These are phyloP conservation scores for Pterostichus madidus DNA, from an alignment of 2,888 invertebrate genomes.

Conservation along the genomic window DNA sequence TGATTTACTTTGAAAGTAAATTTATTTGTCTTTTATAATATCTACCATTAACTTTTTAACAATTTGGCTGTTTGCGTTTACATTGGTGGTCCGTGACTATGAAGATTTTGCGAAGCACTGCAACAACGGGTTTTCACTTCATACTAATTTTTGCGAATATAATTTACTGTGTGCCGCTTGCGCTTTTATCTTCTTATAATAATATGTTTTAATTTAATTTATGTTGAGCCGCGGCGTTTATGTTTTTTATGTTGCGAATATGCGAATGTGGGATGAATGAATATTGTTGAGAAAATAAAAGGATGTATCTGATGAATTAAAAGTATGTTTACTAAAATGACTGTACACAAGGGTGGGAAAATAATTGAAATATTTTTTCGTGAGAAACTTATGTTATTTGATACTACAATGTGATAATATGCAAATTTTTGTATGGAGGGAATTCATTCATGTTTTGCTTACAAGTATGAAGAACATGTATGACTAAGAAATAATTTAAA, in stretches of 20 bases:
- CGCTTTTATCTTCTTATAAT: constrained; percentile 18
- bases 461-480: background rate
- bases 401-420: constrained; percentile 47
- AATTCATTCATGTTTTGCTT: constrained; percentile 33
- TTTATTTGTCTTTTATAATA: no score
- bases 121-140: no score
- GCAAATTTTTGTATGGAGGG: constrained; percentile 18
- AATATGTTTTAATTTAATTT: constrained; percentile 32
- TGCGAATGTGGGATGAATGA: constrained; percentile 24
- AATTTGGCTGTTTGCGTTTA: no score
- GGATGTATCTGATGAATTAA: constrained; percentile 16
- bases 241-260: constrained; percentile 25
- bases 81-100: no score
- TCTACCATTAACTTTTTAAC: no score
- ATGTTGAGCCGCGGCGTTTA: constrained; percentile 8
- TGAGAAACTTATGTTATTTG: constrained; percentile 31
- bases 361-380: constrained; percentile 47
- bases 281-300: constrained; percentile 44
- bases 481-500: no score
- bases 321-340: constrained; percentile 36
- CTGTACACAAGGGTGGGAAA: constrained; percentile 40
- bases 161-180: background rate
- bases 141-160: constrained; percentile 10
- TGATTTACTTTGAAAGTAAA: no score
- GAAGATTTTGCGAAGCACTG: no score